A percentile compares a stretch with the other conserved stretches of the same genome.
Evolutionary conservation across 2,797 vertebrate species (phyloP).

Genomic region (Pogonophryne albipinna): DNA sequence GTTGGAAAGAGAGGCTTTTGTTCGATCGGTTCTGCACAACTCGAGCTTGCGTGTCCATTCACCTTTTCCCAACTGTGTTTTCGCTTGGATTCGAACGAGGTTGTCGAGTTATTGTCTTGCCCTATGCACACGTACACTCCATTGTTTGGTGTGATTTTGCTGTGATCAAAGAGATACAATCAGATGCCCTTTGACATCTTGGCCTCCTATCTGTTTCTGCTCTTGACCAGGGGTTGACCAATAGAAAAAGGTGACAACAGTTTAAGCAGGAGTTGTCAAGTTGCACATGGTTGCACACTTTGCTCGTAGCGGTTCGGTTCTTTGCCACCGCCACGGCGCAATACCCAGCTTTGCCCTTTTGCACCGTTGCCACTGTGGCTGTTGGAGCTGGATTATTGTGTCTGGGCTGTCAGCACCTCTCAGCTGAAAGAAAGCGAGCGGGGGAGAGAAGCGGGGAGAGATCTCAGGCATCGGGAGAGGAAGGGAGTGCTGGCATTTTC

Average conservation of each 20-base stretch:
- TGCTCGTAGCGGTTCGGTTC: constrained; percentile 26
- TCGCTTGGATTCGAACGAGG: neutral
- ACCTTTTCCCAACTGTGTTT: neutral
- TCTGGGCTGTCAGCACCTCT: constrained; percentile 79
- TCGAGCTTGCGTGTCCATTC: constrained; percentile 1
- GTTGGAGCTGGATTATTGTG: constrained; percentile 76
- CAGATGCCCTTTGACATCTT: constrained; percentile 22
- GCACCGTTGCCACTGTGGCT: constrained; percentile 54
- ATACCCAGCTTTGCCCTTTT: constrained; percentile 58
- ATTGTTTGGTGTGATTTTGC: constrained; percentile 7
- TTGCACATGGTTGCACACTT: constrained; percentile 7
- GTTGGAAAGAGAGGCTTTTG: constrained; percentile 11
- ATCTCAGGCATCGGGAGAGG: constrained; percentile 42
- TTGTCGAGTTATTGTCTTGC: neutral
- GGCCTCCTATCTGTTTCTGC: neutral
- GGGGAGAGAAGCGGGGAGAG: constrained; percentile 24
- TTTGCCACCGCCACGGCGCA: constrained; percentile 24
- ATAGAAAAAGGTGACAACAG: constrained; percentile 54
- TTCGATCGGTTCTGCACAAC: constrained; percentile 8
- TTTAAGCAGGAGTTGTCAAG: constrained; percentile 54
- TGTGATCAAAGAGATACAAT: constrained; percentile 45
- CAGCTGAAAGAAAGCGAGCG: constrained; percentile 71
- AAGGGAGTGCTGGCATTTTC: constrained; percentile 69
- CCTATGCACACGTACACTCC: neutral
- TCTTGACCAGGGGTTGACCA: constrained; percentile 37